phyloP scores from a whole-genome alignment of 2,113 vertebrate species.

The Merops nubicus region DNA sequence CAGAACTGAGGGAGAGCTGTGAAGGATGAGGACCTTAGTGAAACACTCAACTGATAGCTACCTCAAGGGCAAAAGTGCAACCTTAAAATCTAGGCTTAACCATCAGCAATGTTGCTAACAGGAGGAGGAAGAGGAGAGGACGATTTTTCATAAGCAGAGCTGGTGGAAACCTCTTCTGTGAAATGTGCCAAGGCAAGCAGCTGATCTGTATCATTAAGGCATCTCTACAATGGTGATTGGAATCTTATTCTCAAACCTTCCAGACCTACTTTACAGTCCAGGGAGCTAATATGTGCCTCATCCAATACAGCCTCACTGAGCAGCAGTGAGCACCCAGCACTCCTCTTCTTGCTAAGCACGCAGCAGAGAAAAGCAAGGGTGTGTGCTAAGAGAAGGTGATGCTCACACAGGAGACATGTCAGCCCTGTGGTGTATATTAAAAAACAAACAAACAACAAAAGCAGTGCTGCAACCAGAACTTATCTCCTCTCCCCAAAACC shows the following conservation, averaged over 20 bases:
- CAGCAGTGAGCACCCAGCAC: neutral
- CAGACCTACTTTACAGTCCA: neutral
- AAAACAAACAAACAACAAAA: neutral
- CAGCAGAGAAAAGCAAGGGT: neutral
- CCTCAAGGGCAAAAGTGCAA: neutral
- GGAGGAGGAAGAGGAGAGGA: neutral
- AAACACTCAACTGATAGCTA: neutral
- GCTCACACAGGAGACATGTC: neutral
- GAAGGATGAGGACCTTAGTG: neutral
- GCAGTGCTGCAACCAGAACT: neutral
- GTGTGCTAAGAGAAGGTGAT: neutral
- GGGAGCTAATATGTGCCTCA: neutral
- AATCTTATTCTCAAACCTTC: neutral
- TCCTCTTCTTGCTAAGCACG: neutral
- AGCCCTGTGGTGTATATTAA: neutral
- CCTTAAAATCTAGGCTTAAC: slow-evolving; percentile 1
- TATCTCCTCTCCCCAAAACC: neutral
- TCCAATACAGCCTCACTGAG: neutral
- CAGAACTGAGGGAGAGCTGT: neutral
- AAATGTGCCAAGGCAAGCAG: slow-evolving; percentile 19
- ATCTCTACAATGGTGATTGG: neutral
- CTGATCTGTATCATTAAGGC: slow-evolving; percentile 12
- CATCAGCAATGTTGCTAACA: neutral
- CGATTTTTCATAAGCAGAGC: neutral
- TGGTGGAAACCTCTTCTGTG: neutral